Evolutionary conservation across 2,797 vertebrate genomes (phyloP), one percentile per base, ranked within the genome.

Genomic region (Notolepis coatsorum): DNA sequence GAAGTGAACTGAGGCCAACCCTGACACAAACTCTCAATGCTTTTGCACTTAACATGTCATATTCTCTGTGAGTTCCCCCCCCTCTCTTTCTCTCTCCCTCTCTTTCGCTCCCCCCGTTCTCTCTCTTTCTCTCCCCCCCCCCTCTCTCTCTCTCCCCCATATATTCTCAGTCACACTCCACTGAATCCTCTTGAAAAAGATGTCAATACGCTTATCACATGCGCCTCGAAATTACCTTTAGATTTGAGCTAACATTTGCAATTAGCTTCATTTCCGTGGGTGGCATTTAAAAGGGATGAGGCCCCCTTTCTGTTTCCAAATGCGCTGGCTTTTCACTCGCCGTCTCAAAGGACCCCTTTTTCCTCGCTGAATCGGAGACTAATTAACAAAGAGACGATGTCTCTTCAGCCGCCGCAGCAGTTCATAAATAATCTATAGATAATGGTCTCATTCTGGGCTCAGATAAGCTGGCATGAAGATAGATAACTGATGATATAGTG

Each of bases 401-500:
- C 56, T 73, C 75, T 69, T 58, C 68, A 69, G 55, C 71, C 60
- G 69, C 43, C 0, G 15, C 76, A 84, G 81, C 65, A 80, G 85
- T 85, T 90, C 84, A 89, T 79, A 57, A 87, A 92, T 91, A 81
- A 89, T 89, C 48, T 76, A 82, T 80, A 86, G 79, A 92, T 89
- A 87, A 87, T 90, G 82, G 82, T 74, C 82, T 86, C 87, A 84
- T 92, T 94, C 71, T 33, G 51, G 60, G 59, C 72, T 73, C 67
- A 35, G 62, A 78, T 65, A 73, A 71, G 61, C 64, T 67, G 63
- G 60, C 46, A 71, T 78, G 57, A 81, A 75, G 63, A 94, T 93
- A 92, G 93, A 87, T 81, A 64, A 81, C 81, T 87, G 90, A 85
- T 90, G 85, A 94, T 93, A 91, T 91, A 93, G 92, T 55, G 51